A percentile compares a stretch with the other conserved stretches of the same genome.
These are phyloP conservation scores for Drosophila nr. fundita DNA, from an alignment of 2,888 invertebrate species.

Conservation along the genomic window DNA sequence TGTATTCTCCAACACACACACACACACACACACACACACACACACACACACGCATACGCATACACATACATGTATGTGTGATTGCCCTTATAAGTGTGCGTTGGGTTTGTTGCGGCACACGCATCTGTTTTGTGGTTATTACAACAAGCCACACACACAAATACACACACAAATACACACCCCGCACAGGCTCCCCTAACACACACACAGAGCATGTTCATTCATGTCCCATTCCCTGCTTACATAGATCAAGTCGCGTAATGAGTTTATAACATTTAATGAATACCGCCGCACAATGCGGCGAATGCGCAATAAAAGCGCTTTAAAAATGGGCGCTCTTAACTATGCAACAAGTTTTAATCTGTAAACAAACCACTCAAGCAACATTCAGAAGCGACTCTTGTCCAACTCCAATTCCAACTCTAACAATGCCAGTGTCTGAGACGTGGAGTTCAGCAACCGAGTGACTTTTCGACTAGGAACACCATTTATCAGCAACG, in stretches of 20 bases:
- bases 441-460: neutral
- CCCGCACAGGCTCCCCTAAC: neutral
- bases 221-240: neutral
- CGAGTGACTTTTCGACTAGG: neutral
- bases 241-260: slow-evolving; percentile 49
- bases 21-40: neutral
- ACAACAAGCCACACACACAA: slow-evolving; percentile 49
- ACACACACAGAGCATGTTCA: neutral
- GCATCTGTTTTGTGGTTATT: slow-evolving; percentile 72
- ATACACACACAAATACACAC: slow-evolving; percentile 14
- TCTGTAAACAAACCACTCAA: neutral
- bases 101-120: slow-evolving; percentile 48
- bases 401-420: neutral
- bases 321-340: slow-evolving; percentile 30
- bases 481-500: neutral
- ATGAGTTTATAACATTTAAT: slow-evolving; percentile 78
- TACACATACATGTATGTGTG: slow-evolving; percentile 4
- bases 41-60: neutral
- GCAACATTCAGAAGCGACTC: neutral
- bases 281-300: slow-evolving; percentile 46
- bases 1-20: too few species aligned
- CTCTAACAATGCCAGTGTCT: neutral
- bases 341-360: slow-evolving; percentile 56
- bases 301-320: slow-evolving; percentile 47
- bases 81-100: slow-evolving; percentile 9